Conservation (phyloP, 2,113 vertebrate species). For the Ranitomeya variabilis region DNA sequence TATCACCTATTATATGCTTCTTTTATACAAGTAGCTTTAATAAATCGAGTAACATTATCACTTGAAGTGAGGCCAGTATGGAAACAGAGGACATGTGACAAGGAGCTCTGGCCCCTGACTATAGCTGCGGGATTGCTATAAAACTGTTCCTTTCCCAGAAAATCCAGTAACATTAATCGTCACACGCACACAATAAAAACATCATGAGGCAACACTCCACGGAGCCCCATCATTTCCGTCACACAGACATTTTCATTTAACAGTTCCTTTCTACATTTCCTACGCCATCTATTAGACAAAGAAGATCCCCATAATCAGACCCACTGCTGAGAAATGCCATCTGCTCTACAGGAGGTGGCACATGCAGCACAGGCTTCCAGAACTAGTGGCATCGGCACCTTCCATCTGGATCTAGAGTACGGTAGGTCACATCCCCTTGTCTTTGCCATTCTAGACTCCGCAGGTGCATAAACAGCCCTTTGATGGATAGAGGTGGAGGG, state of each 20-base stretch:
- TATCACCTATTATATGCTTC: too few species aligned
- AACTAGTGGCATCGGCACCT: not conserved
- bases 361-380: not conserved
- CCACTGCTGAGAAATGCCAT: too few species aligned
- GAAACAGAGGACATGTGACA: not conserved
- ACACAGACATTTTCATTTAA: too few species aligned
- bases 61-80: not conserved
- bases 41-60: not conserved
- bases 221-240: not conserved
- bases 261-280: too few species aligned
- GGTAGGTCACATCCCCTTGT: not conserved
- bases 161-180: not conserved
- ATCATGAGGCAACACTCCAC: not conserved
- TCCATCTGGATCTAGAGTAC: not conserved
- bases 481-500: not conserved
- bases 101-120: not conserved
- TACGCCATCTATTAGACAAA: too few species aligned
- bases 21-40: too few species aligned
- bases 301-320: too few species aligned
- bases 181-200: constrained; percentile 9
- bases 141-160: not conserved
- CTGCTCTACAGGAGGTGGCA: not conserved
- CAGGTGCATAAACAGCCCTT: constrained; percentile 11
- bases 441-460: not conserved
- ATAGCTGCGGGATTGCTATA: not conserved